phyloP scores from a whole-genome alignment of 1,140 invertebrate genomes.

The Drosophila nannoptera region DNA sequence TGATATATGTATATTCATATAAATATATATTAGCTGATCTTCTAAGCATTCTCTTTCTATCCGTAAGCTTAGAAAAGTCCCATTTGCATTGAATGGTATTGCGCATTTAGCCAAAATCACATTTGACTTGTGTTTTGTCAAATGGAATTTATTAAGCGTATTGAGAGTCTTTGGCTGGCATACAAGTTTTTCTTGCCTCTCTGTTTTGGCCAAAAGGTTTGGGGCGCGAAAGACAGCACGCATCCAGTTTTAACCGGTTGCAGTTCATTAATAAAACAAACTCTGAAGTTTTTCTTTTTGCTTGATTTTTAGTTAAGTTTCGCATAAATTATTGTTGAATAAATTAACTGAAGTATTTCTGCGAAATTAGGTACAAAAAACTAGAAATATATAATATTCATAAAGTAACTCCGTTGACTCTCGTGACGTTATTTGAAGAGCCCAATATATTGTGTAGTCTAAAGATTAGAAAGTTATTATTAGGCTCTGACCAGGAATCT shows the following conservation, averaged over 20 bases:
- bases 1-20: no score
- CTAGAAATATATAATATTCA: constrained; percentile 11
- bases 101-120: constrained; percentile 21
- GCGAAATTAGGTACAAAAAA: constrained; percentile 31
- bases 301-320: constrained; percentile 34
- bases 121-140: constrained; percentile 26
- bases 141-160: constrained; percentile 26
- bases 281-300: constrained; percentile 45
- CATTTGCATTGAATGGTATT: constrained; percentile 31
- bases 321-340: constrained; percentile 49
- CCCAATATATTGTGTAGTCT: constrained; percentile 10
- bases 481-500: background rate
- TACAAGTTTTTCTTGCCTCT: constrained; percentile 22
- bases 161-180: constrained; percentile 16
- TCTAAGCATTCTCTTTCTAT: no score
- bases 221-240: constrained; percentile 17
- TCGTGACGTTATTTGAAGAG: constrained; percentile 19
- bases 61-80: background rate
- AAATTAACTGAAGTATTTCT: constrained; percentile 61
- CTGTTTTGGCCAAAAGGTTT: constrained; percentile 9
- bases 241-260: constrained; percentile 69
- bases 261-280: constrained; percentile 74
- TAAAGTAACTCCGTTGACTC: constrained; percentile 7
- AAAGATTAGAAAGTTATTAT: constrained; percentile 22
- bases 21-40: no score